Conservation (phyloP, 2,797 vertebrate genomes). For the Argya squamiceps region DNA sequence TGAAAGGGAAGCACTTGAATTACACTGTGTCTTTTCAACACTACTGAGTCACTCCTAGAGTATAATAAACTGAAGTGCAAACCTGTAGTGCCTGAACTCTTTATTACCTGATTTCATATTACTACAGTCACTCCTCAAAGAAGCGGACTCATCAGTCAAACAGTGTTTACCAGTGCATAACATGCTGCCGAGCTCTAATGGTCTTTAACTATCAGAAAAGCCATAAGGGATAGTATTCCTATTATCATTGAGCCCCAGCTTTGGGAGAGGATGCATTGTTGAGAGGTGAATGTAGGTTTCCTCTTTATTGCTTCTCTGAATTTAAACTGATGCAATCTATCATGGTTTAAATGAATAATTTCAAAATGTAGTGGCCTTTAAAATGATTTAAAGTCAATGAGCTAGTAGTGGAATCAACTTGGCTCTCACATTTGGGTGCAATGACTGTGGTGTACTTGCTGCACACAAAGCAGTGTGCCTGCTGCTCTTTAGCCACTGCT, state of each 20-base stretch:
- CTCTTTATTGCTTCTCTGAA: background rate
- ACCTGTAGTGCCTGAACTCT: conserved; percentile 58
- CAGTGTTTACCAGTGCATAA: conserved; percentile 62
- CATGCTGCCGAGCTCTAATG: conserved; percentile 38
- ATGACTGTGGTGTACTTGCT: background rate
- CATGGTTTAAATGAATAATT: conserved; percentile 16
- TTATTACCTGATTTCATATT: conserved; percentile 68
- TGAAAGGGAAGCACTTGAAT: conserved; percentile 49
- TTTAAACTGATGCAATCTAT: conserved; percentile 3
- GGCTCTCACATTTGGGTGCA: rapidly evolving
- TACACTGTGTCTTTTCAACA: background rate
- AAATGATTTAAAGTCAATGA: conserved; percentile 30
- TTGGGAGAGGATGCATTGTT: background rate
- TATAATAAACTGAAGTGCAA: conserved; percentile 64
- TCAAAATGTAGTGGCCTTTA: background rate
- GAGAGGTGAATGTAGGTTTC: background rate
- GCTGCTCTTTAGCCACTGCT: background rate
- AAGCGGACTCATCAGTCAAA: conserved; percentile 66
- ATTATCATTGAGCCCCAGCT: background rate
- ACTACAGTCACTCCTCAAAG: conserved; percentile 44
- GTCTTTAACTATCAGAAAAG: conserved; percentile 41
- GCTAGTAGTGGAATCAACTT: background rate
- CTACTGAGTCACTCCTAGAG: conserved; percentile 46
- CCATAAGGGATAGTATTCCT: background rate
- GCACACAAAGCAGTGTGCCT: background rate